Percentiles rank a stretch among this genome's conserved stretches.
Conservation (phyloP, 1,140 invertebrate genomes). For the Steinernema feltiae region DNA sequence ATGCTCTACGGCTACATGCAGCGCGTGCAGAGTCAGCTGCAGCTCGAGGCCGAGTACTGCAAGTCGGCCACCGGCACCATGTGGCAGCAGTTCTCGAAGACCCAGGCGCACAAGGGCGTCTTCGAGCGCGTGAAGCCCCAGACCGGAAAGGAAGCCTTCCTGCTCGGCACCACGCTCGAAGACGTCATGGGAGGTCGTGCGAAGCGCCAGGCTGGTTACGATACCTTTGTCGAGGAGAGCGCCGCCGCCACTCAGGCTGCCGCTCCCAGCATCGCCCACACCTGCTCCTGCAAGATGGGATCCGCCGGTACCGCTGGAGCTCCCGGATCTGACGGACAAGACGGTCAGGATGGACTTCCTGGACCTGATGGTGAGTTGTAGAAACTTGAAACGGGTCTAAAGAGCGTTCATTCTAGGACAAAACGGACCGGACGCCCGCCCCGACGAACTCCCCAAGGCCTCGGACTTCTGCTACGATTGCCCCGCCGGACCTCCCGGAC, state of each 20-base stretch:
- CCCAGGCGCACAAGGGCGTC: conserved; percentile 26
- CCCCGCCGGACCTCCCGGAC: conserved; percentile 35
- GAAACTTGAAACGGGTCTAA: no score
- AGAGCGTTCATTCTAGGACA: no score
- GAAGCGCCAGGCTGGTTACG: conserved; percentile 31
- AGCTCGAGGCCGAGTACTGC: conserved; percentile 34
- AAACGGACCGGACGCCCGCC: conserved; percentile 21
- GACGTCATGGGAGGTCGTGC: conserved; percentile 22
- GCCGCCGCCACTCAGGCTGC: conserved; percentile 12
- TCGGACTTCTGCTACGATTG: conserved; percentile 41
- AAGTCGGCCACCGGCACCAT: conserved; percentile 38
- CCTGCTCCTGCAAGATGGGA: conserved; percentile 26
- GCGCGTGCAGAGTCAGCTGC: conserved; percentile 30
- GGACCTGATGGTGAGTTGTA: conserved; percentile 33
- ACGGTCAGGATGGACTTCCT: conserved; percentile 31
- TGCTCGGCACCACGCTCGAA: conserved; percentile 5
- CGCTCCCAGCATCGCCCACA: conserved; percentile 16
- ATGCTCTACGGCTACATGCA: conserved; percentile 36
- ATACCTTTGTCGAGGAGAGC: conserved; percentile 7
- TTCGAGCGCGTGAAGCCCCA: conserved; percentile 7
- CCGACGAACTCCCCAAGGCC: conserved; percentile 24
- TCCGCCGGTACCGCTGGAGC: conserved; percentile 27
- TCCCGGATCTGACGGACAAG: conserved; percentile 30
- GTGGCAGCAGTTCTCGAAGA: conserved; percentile 30
- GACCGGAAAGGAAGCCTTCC: neutral